Percentiles rank a stretch among this genome's conserved stretches.
Evolutionary conservation across 2,888 invertebrate species (phyloP).

Genomic region (Rhingia campestris): DNA sequence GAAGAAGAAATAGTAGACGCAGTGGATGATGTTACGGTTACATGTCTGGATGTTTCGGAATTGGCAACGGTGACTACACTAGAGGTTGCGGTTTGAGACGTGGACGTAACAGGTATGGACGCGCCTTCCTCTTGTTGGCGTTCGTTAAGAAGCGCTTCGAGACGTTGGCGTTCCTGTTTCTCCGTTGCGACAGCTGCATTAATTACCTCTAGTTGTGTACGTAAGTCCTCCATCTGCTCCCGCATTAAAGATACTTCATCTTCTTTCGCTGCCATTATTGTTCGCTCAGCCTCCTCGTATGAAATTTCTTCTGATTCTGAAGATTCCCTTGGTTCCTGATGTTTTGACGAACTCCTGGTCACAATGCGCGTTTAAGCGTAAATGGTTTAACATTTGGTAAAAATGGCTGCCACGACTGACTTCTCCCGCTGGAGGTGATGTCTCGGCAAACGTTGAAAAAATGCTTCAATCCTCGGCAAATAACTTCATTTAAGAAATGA

Average conservation of each 20-base stretch:
- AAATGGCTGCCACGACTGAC: not conserved
- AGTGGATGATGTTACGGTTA: not conserved
- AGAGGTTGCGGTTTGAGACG: not conserved
- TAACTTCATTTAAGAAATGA: no score
- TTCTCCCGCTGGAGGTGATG: slow-evolving; percentile 5
- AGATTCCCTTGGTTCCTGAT: not conserved
- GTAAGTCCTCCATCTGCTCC: not conserved
- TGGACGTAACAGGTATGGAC: not conserved
- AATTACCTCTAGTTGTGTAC: not conserved
- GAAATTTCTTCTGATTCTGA: not conserved
- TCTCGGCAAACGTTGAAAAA: no score
- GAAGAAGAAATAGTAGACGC: not conserved
- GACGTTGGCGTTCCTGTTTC: slow-evolving; percentile 1
- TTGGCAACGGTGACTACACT: not conserved
- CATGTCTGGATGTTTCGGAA: not conserved
- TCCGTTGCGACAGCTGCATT: not conserved
- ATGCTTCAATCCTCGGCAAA: no score
- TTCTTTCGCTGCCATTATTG: not conserved
- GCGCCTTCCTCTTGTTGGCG: not conserved
- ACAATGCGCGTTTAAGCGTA: not conserved
- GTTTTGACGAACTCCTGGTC: not conserved
- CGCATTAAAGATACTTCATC: not conserved
- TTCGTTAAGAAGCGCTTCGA: not conserved
- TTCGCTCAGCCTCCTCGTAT: not conserved
- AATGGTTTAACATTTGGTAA: not conserved